Evolutionary conservation across 23 tunicate genomes (phyloP).

Genomic region (Clavelina lepadiformis): DNA sequence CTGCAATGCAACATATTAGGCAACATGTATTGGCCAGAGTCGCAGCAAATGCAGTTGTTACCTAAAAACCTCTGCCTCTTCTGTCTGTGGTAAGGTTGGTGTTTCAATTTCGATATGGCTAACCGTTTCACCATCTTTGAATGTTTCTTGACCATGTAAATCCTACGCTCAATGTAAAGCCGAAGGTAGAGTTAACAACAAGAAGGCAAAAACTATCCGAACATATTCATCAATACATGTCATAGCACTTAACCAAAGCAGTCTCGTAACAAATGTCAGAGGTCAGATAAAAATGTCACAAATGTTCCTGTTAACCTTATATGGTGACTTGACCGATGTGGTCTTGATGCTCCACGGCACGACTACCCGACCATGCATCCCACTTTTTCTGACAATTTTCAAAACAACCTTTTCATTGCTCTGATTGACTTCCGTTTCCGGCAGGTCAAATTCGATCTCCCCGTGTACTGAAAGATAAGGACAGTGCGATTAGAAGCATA

Average conservation of each 20-base stretch:
- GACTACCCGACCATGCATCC: slow-evolving; percentile 70
- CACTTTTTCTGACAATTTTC: slow-evolving; percentile 48
- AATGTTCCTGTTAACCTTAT: slow-evolving; percentile 43
- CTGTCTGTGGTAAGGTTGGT: slow-evolving; percentile 65
- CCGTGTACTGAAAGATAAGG: slow-evolving; percentile 71
- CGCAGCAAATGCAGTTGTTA: not conserved
- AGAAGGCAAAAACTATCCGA: too few relatives aligned
- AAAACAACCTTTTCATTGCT: slow-evolving; percentile 45
- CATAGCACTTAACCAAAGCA: too few relatives aligned
- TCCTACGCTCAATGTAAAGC: too few relatives aligned
- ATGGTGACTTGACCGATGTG: slow-evolving; percentile 34
- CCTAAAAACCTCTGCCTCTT: slow-evolving; percentile 61
- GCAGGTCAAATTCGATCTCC: slow-evolving; percentile 43
- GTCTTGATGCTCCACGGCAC: slow-evolving; percentile 80
- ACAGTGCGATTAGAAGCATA: too few relatives aligned
- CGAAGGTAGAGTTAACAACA: too few relatives aligned
- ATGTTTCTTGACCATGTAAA: slow-evolving; percentile 80
- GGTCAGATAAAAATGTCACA: too few relatives aligned
- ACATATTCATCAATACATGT: too few relatives aligned
- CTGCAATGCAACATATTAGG: too few relatives aligned
- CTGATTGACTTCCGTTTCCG: slow-evolving; percentile 44
- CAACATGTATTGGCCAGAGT: too few relatives aligned
- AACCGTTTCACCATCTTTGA: slow-evolving; percentile 85
- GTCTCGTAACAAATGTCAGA: too few relatives aligned
- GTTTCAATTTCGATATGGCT: slow-evolving; percentile 66